A percentile compares a stretch with the other conserved stretches of the same genome.
Evolutionary conservation across 2,797 vertebrate genomes (phyloP).

Genomic region (Mycteria americana): DNA sequence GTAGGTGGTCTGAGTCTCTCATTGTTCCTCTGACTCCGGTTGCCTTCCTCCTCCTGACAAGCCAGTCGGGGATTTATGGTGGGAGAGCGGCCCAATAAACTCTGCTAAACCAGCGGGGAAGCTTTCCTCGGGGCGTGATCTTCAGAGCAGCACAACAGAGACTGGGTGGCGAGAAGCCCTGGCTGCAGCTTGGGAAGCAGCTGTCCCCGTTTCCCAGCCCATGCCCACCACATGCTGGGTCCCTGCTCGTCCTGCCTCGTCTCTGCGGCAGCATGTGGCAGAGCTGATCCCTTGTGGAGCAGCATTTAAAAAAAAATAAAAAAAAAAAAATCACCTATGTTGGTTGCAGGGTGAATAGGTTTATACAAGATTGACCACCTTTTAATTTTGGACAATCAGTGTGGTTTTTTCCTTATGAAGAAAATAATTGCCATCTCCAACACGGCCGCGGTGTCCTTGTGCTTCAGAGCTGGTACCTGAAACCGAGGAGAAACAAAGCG

Average conservation of each 20-base stretch:
- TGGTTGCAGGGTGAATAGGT: not conserved
- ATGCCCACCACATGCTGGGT: not conserved
- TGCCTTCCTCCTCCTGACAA: not conserved
- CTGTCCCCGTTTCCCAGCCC: not conserved
- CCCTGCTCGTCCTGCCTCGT: not conserved
- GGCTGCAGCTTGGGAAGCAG: not conserved
- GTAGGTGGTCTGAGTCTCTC: conserved; percentile 2
- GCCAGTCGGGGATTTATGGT: not conserved
- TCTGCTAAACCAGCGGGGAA: not conserved
- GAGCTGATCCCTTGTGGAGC: not conserved
- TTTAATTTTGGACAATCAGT: not conserved
- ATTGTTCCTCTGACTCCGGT: not conserved
- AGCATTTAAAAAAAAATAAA: not conserved
- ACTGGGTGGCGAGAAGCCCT: not conserved
- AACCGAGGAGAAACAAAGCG: not conserved
- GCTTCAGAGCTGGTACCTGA: not conserved
- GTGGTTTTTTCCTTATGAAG: not conserved
- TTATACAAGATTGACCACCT: not conserved
- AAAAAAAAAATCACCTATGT: not conserved
- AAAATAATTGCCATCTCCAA: not conserved
- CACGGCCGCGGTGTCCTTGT: not conserved
- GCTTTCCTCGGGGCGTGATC: not conserved
- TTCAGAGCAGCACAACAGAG: not conserved
- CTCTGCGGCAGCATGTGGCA: not conserved
- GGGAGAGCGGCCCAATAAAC: not conserved